A percentile compares a stretch with the other conserved stretches of the same genome.
These are phyloP conservation scores for Myocastor coypus DNA, from an alignment of 2,113 vertebrate genomes.

Conservation along the genomic window DNA sequence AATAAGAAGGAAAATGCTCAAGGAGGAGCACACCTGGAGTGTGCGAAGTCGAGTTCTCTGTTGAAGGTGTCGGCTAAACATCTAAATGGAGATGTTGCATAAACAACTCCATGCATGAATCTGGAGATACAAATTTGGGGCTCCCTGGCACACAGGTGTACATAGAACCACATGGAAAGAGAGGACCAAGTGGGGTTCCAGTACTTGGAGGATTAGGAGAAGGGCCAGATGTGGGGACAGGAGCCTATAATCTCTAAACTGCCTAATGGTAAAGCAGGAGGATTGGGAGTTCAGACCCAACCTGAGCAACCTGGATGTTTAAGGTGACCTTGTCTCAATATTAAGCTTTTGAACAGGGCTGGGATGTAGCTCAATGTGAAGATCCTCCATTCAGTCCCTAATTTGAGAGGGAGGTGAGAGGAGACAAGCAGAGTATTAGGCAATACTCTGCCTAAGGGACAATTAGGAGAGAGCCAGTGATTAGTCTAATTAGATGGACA, in stretches of 20 bases:
- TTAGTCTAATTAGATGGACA: not conserved
- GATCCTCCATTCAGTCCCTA: not conserved
- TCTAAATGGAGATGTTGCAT: not conserved
- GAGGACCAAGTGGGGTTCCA: not conserved
- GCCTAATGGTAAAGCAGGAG: not conserved
- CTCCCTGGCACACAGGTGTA: not conserved
- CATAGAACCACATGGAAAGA: not conserved
- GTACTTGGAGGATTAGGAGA: not conserved
- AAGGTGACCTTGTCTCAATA: not conserved
- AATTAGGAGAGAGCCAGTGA: not conserved
- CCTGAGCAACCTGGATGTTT: not conserved
- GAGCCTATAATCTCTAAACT: not conserved
- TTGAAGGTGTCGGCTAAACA: not conserved
- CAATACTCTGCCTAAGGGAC: slow-evolving; percentile 29
- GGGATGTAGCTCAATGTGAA: not conserved
- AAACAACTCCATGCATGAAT: not conserved
- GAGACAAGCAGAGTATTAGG: not conserved
- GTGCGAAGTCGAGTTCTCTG: not conserved
- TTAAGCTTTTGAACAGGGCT: not conserved
- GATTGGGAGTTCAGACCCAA: not conserved
- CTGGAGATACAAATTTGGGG: slow-evolving; percentile 20
- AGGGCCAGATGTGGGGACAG: not conserved
- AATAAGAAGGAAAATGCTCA: not conserved
- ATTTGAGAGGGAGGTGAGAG: not conserved
- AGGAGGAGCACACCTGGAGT: not conserved